Conservation (phyloP, 2,888 invertebrate species). For the Vesta saturnalis region DNA sequence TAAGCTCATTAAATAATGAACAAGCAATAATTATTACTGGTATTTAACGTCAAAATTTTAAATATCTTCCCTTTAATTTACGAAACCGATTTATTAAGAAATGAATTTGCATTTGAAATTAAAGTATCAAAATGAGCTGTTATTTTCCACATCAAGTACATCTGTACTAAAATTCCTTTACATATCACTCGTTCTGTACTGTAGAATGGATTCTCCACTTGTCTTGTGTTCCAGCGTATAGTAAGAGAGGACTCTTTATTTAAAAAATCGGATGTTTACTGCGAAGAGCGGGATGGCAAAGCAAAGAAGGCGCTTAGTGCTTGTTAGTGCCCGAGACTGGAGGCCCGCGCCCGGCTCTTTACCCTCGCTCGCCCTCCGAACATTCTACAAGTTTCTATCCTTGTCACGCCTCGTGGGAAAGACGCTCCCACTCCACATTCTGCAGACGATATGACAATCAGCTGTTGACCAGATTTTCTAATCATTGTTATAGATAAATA, state of each 20-base stretch:
- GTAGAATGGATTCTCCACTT: conserved; percentile 56
- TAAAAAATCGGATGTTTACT: conserved; percentile 34
- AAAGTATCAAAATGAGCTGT: too few species aligned
- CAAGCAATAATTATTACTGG: too few species aligned
- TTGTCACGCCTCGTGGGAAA: conserved; percentile 57
- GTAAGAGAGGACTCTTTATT: conserved; percentile 59
- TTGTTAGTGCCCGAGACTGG: conserved; percentile 37
- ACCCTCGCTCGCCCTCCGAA: conserved; percentile 47
- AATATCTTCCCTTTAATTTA: too few species aligned
- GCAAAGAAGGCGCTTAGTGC: conserved; percentile 36
- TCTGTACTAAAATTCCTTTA: conserved; percentile 26
- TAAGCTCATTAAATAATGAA: too few species aligned
- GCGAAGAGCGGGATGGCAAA: conserved; percentile 31
- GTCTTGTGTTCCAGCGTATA: conserved; percentile 61
- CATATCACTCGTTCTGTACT: conserved; percentile 23
- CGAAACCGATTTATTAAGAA: too few species aligned
- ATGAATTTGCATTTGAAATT: too few species aligned
- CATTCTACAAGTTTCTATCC: conserved; percentile 59
- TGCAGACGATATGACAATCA: conserved; percentile 56
- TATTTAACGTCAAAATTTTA: too few species aligned
- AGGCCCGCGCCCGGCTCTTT: conserved; percentile 37
- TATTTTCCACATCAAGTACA: conserved; percentile 12
- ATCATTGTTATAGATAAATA: conserved; percentile 49
- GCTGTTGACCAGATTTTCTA: conserved; percentile 55
- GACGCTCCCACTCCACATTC: conserved; percentile 55